Percentiles rank a stretch among this genome's conserved stretches.
These are phyloP conservation scores for Larimichthys polyactis DNA, from an alignment of 2,113 vertebrate species.

Conservation along the genomic window DNA sequence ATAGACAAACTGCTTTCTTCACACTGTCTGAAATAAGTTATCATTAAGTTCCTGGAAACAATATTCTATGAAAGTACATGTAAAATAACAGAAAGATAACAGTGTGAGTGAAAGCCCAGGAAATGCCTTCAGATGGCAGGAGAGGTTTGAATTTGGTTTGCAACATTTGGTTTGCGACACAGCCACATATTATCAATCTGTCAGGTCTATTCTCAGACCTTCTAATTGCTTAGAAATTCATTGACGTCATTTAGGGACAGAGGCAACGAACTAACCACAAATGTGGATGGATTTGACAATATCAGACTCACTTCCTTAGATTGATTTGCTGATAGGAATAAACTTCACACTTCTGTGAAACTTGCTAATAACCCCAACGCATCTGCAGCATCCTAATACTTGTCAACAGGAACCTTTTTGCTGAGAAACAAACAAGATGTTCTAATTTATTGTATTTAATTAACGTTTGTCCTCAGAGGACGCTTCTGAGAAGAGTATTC, in stretches of 20 bases:
- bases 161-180: slow-evolving; percentile 7
- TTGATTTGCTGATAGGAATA: slow-evolving; percentile 1
- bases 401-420: background rate
- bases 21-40: background rate
- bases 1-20: background rate
- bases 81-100: background rate
- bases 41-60: background rate
- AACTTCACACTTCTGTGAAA: slow-evolving; percentile 30
- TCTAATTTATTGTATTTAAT: slow-evolving; percentile 9
- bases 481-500: slow-evolving; percentile 18
- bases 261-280: slow-evolving; percentile 6
- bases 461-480: background rate
- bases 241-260: slow-evolving; percentile 43
- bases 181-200: background rate
- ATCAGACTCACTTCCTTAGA: slow-evolving; percentile 9
- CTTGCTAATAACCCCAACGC: background rate
- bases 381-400: slow-evolving; percentile 19
- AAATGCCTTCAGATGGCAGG: background rate
- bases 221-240: slow-evolving; percentile 41
- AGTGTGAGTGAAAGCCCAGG: background rate
- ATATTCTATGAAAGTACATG: too few species aligned
- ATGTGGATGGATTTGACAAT: slow-evolving; percentile 5
- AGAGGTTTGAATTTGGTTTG: slow-evolving; percentile 13
- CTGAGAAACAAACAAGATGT: slow-evolving; percentile 14
- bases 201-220: slow-evolving; percentile 34